Percentiles rank a stretch among this genome's conserved stretches.
These are phyloP conservation scores for Ivindomyrus marchei DNA, from an alignment of 2,113 vertebrate genomes.

Conservation along the genomic window DNA sequence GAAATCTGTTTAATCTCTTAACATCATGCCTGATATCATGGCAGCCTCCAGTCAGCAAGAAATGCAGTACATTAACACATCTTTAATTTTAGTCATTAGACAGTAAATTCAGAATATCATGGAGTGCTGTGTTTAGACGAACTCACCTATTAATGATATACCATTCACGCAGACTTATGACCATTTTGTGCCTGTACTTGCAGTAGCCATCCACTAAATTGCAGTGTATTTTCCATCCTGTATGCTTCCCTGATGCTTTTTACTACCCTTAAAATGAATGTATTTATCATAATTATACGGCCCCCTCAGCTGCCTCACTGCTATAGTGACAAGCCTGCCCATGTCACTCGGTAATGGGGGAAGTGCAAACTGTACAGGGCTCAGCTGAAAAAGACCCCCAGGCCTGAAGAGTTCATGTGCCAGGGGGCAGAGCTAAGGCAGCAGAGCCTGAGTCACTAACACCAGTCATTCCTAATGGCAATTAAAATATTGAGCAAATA, in stretches of 20 bases:
- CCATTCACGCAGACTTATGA: background rate
- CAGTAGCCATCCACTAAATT: background rate
- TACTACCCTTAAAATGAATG: background rate
- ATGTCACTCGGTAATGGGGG: background rate
- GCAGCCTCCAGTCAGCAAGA: background rate
- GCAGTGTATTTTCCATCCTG: background rate
- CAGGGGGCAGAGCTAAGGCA: background rate
- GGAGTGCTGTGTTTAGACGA: background rate
- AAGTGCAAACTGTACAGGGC: background rate
- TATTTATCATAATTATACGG: background rate
- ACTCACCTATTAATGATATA: background rate
- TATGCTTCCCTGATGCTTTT: background rate
- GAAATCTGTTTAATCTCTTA: background rate
- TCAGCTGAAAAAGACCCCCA: background rate
- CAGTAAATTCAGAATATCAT: background rate
- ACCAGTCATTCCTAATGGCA: background rate
- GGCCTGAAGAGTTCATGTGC: background rate
- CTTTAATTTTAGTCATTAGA: background rate
- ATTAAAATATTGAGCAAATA: background rate
- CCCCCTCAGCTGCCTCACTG: background rate
- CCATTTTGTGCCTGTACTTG: background rate
- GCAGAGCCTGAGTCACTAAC: background rate
- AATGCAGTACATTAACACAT: background rate
- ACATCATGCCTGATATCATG: background rate
- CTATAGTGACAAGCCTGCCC: conserved; percentile 4